Conservation (phyloP, 2,888 invertebrate species). For the Hetaerina titia region DNA sequence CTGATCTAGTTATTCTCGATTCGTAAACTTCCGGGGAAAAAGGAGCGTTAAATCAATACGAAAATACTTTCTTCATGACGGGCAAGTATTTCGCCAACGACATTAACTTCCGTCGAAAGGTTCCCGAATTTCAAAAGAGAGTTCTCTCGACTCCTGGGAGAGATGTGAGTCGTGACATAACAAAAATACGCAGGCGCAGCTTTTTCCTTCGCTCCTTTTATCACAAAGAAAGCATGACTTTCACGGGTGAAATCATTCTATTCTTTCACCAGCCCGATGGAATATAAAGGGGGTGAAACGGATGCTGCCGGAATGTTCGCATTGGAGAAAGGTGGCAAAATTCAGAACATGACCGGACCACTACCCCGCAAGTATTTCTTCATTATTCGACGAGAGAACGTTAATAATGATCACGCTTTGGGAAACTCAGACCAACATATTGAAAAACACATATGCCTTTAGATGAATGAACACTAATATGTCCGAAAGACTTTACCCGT, state of each 20-base stretch:
- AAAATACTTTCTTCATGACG: background rate
- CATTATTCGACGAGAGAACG: no score
- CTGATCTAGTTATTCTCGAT: background rate
- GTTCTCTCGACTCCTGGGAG: background rate
- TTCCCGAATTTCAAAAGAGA: background rate
- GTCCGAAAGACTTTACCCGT: no score
- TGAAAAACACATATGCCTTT: no score
- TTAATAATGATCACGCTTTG: no score
- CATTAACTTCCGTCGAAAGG: background rate
- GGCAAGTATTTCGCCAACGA: background rate
- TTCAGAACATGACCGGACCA: no score
- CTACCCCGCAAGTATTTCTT: no score
- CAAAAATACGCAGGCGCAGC: background rate
- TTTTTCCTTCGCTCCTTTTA: background rate
- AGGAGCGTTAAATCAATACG: background rate
- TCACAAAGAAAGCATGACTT: slow-evolving; percentile 9
- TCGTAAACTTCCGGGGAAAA: background rate
- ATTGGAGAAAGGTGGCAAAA: no score
- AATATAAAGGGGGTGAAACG: background rate
- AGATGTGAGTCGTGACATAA: slow-evolving; percentile 7
- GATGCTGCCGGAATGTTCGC: no score
- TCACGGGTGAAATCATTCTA: background rate
- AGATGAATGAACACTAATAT: no score
- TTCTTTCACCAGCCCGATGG: background rate
- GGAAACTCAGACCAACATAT: no score